Base-by-base conservation (phyloP, 2,888 invertebrate species). In the Aphrophora alni region DNA sequence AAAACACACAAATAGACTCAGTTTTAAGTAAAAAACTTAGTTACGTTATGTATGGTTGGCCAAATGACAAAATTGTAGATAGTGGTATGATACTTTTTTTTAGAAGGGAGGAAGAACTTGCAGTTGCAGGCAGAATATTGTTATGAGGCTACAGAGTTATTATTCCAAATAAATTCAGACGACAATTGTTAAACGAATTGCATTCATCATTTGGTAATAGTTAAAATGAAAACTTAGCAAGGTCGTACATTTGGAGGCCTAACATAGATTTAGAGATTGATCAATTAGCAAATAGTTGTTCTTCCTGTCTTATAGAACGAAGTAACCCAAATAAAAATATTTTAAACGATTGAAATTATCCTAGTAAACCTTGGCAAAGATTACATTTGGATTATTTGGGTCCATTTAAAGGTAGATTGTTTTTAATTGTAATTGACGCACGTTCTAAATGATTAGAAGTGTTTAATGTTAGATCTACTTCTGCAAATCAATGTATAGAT, bases 321-420 rank as follows among this genome's bases (percentile, higher is more conserved):
- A 44, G 25, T 0, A 78, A 80, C 51, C 84, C 85, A 25, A 44
- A 79, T 51, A 84, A 84, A 80, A 25, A 72, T 14, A 21, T 21
- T 17, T 25, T 82, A 17, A 80, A 79, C 73, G 79, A 81, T 28
- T 85, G 85, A 85, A 69, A 69, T 28, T 82, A 73, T 69, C 81
- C 84, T 10, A 72, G 71, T 71, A 26, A 74, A 21, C 81, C 83
- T 27, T 84, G 83, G 82, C 44, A 77, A 17, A 78, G 84, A 38
- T 17, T 85, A 3, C 85, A 85, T 82, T 38, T 85, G 21, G 85
- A 86, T 82, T 85, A 80, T 82, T 68, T 82, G 5, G 83, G 84
- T 25, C 83, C 84, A 5, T n/a, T n/a, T n/a, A n/a, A n/a, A n/a
- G n/a, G n/a, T n/a, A n/a, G n/a, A n/a, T n/a, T n/a, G n/a, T n/a